Base-by-base conservation (phyloP, 2,797 vertebrate species). In the Galago senegalensis region DNA sequence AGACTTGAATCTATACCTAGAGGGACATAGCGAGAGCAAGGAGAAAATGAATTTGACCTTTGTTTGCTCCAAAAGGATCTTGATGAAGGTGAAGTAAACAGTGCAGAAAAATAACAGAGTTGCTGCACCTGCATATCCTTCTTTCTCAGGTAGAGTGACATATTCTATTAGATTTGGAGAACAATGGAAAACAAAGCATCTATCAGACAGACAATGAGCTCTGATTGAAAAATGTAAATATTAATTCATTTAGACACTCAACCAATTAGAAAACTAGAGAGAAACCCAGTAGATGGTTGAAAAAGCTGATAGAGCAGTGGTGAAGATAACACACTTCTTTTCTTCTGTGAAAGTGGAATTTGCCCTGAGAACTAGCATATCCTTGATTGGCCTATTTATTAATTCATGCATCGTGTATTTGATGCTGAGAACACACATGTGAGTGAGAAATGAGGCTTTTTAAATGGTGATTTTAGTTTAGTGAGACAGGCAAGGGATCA, bases 21-120 rank as follows among this genome's bases (percentile, higher is more conserved):
- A 61, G 53, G 31, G 18, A 60, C 27, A 77, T 20, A 70, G 40
- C 56, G 34, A 88, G n/a, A 88, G 85, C 4, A 85, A 94, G 60
- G 1, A 67, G 76, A 83, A 81, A 43, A 96, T 83, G 34, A 91
- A 83, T 89, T 85, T 94, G 86, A 69, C 56, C 40, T 82, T 90
- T 94, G n/a, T 76, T 94, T 76, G 34, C 69, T 82, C 53, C 60
- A 61, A 53, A 95, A 77, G 16, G 29, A 46, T 46, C 72, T 58
- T 63, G 53, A 70, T 46, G 25, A 49, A 87, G 43, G 56, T 84
- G 37, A 91, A 95, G 40, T 2, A 86, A 82, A 34, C 46, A 43
- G 3, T 60, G 10, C 6, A 43, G 81, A 53, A 67, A 92, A 93
- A 90, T 87, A 79, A 43, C 11, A 87, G 76, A 87, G 5, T 67